These are phyloP conservation scores for Anoplophora glabripennis DNA, from an alignment of 1,140 invertebrate species.

Conservation along the genomic window DNA sequence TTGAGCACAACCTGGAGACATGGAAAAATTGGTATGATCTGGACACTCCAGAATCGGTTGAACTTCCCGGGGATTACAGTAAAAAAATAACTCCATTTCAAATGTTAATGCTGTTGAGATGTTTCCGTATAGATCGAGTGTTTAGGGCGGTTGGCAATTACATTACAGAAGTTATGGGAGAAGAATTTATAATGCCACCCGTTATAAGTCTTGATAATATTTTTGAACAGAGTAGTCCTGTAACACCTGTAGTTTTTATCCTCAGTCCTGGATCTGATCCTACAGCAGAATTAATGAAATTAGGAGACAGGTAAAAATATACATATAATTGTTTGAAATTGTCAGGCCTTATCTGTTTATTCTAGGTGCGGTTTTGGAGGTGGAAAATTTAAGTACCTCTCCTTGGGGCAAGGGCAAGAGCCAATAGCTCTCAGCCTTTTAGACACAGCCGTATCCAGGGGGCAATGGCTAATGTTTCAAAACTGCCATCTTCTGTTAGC, in stretches of 20 bases:
- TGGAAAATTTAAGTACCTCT: constrained; percentile 77
- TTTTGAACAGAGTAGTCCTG: constrained; percentile 74
- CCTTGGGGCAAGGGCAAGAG: constrained; percentile 87
- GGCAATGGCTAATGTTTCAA: constrained; percentile 87
- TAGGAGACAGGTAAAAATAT: constrained; percentile 61
- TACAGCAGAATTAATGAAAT: constrained; percentile 81
- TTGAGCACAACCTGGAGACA: constrained; percentile 55
- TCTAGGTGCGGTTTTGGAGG: constrained; percentile 60
- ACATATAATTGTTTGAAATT: not conserved
- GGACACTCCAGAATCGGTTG: constrained; percentile 69
- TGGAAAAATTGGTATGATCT: constrained; percentile 85
- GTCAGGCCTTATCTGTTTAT: not conserved
- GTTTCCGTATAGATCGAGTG: constrained; percentile 83
- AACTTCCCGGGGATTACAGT: constrained; percentile 69
- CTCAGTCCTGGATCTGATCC: constrained; percentile 86
- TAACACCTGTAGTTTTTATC: constrained; percentile 82
- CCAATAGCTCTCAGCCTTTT: constrained; percentile 70
- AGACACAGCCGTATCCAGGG: constrained; percentile 68
- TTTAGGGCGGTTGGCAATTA: constrained; percentile 76
- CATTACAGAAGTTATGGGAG: constrained; percentile 77
- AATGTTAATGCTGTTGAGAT: constrained; percentile 76
- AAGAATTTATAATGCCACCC: constrained; percentile 80
- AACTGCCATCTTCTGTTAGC: constrained; percentile 82
- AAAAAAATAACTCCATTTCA: constrained; percentile 66
- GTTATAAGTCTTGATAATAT: constrained; percentile 78